Conservation (phyloP, 2,113 vertebrate species). For the Eupsittula cactorum region DNA sequence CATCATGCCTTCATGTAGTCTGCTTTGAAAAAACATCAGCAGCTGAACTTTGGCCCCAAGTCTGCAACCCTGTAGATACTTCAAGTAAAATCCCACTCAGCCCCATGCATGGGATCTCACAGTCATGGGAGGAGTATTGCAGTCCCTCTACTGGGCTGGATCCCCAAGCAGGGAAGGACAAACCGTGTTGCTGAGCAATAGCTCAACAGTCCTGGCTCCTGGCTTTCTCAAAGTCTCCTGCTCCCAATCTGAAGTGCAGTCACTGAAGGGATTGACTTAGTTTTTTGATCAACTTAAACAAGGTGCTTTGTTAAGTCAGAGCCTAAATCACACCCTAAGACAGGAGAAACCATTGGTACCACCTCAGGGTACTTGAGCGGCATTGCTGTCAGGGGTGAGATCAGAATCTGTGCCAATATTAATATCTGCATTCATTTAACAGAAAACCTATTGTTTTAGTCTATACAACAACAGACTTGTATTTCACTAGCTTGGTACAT, state of each 20-base stretch:
- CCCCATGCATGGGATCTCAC: fast-evolving
- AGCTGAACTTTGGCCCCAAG: neutral
- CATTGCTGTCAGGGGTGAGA: fast-evolving
- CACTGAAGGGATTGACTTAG: neutral
- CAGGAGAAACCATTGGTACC: neutral
- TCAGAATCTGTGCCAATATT: no score
- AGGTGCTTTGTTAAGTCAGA: neutral
- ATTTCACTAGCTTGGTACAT: neutral
- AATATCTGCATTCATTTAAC: neutral
- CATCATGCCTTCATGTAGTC: fast-evolving
- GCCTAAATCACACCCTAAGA: neutral
- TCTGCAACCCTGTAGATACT: neutral
- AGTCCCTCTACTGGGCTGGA: neutral
- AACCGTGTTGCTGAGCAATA: neutral
- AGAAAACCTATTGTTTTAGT: neutral
- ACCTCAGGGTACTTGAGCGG: neutral
- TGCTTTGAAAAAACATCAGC: neutral
- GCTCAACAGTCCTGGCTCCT: neutral
- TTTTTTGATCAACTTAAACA: neutral
- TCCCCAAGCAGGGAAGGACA: neutral
- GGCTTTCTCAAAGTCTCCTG: neutral
- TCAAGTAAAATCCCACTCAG: neutral
- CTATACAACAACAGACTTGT: neutral
- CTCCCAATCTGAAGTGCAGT: neutral
- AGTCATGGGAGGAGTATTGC: neutral